A percentile compares a stretch with the other conserved stretches of the same genome.
Conservation (phyloP, 2,888 invertebrate genomes). For the Drosophila siamana region DNA sequence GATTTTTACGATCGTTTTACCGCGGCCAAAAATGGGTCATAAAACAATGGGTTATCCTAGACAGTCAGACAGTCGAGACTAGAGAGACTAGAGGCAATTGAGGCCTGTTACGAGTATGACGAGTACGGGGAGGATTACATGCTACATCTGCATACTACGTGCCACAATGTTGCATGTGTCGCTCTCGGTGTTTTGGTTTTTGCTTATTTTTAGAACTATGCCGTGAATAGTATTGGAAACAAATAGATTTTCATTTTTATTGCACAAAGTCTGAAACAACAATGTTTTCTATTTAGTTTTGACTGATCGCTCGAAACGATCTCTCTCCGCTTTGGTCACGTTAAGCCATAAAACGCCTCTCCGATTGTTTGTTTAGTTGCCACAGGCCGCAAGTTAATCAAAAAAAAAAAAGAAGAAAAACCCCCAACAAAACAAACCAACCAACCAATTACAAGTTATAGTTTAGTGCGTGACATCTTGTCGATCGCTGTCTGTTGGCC, state of each 20-base stretch:
- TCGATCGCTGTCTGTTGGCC: slow-evolving; percentile 53
- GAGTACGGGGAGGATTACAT: slow-evolving; percentile 9
- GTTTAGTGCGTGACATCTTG: slow-evolving; percentile 78
- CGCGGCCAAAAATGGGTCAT: slow-evolving; percentile 75
- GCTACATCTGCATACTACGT: slow-evolving; percentile 13
- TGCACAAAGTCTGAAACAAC: slow-evolving; percentile 69
- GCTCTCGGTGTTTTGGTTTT: slow-evolving; percentile 43
- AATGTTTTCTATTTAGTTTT: slow-evolving; percentile 67
- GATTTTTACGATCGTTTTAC: slow-evolving; percentile 77
- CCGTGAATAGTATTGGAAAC: slow-evolving; percentile 78
- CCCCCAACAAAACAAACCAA: slow-evolving; percentile 21
- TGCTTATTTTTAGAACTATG: slow-evolving; percentile 79
- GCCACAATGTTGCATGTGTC: slow-evolving; percentile 32
- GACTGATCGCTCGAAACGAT: slow-evolving; percentile 47
- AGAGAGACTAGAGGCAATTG: background rate
- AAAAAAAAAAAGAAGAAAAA: background rate
- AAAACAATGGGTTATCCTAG: slow-evolving; percentile 82
- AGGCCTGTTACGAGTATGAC: slow-evolving; percentile 5
- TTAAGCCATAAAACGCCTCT: slow-evolving; percentile 75
- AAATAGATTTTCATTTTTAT: slow-evolving; percentile 73
- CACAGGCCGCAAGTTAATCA: slow-evolving; percentile 30
- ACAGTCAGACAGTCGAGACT: background rate
- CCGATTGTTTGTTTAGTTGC: slow-evolving; percentile 69
- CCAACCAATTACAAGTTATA: slow-evolving; percentile 67
- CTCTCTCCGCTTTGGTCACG: slow-evolving; percentile 30